A percentile compares a stretch with the other conserved stretches of the same genome.
These are phyloP conservation scores for Stenotaenia linearis DNA, from an alignment of 2,888 invertebrate genomes.

Conservation along the genomic window DNA sequence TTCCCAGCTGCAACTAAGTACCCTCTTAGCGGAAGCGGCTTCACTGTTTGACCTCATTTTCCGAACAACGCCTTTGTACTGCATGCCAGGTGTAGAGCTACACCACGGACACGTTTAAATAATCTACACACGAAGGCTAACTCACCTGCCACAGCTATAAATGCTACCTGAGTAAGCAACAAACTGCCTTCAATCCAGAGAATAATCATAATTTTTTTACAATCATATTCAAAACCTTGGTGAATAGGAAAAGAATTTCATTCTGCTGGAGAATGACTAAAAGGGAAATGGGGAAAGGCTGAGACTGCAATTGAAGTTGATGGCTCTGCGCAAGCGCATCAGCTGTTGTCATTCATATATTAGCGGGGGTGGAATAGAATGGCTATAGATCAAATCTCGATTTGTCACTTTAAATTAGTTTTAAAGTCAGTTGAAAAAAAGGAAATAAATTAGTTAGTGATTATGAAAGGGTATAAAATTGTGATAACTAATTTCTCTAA, in stretches of 20 bases:
- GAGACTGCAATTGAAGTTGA: neutral
- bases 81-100: neutral
- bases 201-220: neutral
- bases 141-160: constrained; percentile 4
- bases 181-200: neutral
- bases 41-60: neutral
- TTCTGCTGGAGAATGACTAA: neutral
- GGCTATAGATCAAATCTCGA: neutral
- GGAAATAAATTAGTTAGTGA: no score
- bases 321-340: constrained; percentile 4
- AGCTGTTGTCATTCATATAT: neutral
- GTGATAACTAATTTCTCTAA: no score
- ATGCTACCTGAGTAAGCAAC: constrained; percentile 7
- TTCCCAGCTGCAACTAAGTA: neutral
- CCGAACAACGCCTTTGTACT: constrained; percentile 12
- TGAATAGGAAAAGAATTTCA: neutral
- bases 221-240: neutral
- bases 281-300: neutral
- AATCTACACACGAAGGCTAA: neutral
- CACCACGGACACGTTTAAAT: neutral
- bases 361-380: neutral
- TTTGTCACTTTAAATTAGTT: neutral
- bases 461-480: no score
- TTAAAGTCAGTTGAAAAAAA: neutral
- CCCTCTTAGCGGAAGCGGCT: neutral